Base-by-base conservation (phyloP, 1,140 invertebrate species). In the Apis florea region DNA sequence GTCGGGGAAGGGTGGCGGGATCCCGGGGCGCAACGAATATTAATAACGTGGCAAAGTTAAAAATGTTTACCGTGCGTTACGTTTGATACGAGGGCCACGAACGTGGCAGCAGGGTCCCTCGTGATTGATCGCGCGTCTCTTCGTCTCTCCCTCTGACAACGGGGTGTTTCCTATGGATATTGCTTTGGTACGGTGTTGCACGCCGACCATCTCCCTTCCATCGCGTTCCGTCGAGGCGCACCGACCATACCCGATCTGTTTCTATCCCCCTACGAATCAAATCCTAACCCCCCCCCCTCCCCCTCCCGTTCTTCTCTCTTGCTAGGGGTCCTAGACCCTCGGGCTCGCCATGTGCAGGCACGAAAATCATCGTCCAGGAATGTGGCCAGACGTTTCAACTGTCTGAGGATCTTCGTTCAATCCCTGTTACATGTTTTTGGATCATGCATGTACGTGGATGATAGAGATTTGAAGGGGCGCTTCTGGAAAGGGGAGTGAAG, bases 11-110 rank as follows among this genome's bases (percentile, higher is more conserved):
- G 24, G 59, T 24, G 64, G 58, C 68, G 51, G 80, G 85, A 82
- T 83, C 84, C 85, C 86, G 89, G 87, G 86, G 88, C 86, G 89
- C 90, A 92, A 92, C 91, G 90, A 92, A 94, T 93, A 94, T 94
- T 93, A 93, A 93, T 94, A 94, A 94, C 92, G 92, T 93, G 91
- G 91, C 92, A 92, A 92, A 94, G 92, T 94, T 93, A 94, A 93
- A 93, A 94, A 94, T 93, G 92, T 94, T 93, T 94, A 93, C 92
- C 92, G 90, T 93, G 91, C 92, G 91, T 91, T 91, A 91, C 84
- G 90, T 90, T 90, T 91, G 93, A 93, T 93, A 93, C 92, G 92
- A 93, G 93, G 92, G 92, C 92, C 90, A 89, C 90, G 90, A 91
- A 91, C 90, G 87, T 91, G 90, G 92, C 92, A 92, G 91, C 92